phyloP scores from a whole-genome alignment of 2,113 vertebrate species.

The Daphoenositta chrysoptera region DNA sequence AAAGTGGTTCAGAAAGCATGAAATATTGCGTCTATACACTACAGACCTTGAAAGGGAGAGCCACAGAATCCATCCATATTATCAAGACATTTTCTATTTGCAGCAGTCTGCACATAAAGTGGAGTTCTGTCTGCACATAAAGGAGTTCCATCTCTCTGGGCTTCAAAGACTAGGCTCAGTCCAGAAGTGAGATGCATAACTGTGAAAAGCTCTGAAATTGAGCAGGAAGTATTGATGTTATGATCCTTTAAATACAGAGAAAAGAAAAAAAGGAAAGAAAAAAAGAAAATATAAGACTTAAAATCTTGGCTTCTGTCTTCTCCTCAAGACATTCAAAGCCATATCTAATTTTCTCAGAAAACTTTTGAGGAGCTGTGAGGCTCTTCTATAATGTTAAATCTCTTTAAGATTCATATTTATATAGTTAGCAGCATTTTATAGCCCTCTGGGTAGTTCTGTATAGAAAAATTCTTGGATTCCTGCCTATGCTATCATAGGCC shows the following conservation, averaged over 20 bases:
- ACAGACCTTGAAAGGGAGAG: background rate
- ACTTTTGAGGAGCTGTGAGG: background rate
- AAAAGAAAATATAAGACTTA: background rate
- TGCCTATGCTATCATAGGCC: background rate
- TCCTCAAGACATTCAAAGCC: background rate
- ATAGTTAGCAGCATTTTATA: background rate
- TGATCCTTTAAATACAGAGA: background rate
- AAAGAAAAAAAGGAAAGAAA: accelerated
- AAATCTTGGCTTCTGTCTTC: background rate
- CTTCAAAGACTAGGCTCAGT: background rate
- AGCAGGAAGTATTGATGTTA: background rate
- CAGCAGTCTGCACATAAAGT: background rate
- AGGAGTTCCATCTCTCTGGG: background rate
- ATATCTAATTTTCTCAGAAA: background rate
- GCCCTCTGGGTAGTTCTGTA: background rate
- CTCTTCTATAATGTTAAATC: background rate
- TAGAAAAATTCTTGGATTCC: background rate
- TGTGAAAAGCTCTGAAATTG: background rate
- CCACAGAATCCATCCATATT: background rate
- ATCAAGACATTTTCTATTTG: background rate
- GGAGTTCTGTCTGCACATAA: background rate
- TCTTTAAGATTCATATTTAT: background rate
- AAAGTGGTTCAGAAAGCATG: background rate
- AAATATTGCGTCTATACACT: background rate
- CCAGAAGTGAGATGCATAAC: background rate